phyloP scores from a whole-genome alignment of 2,113 vertebrate species.

The Saguinus midas region DNA sequence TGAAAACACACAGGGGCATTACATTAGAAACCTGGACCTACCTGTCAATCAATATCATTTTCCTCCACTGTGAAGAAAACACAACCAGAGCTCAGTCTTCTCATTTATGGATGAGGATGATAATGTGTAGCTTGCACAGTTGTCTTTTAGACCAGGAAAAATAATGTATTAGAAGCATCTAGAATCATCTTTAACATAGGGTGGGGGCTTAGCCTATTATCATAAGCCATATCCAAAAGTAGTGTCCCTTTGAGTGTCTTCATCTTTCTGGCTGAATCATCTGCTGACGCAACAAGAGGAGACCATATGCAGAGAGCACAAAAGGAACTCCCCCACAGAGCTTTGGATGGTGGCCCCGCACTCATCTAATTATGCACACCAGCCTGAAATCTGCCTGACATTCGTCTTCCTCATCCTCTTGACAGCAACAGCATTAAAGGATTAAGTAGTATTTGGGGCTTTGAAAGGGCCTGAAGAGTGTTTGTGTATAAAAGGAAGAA shows the following conservation, averaged over 20 bases:
- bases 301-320: not conserved
- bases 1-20: not conserved
- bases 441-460: not conserved
- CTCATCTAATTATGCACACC: not conserved
- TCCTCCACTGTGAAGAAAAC: not conserved
- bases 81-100: not conserved
- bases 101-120: not conserved
- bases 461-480: not conserved
- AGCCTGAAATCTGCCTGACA: not conserved
- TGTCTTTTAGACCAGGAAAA: not conserved
- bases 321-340: not conserved
- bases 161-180: not conserved
- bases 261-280: not conserved
- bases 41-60: not conserved
- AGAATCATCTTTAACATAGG: not conserved
- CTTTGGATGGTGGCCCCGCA: not conserved
- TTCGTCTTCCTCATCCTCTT: conserved; percentile 4
- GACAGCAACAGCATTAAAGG: not conserved
- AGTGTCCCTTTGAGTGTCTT: not conserved
- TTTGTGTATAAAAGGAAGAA: not conserved
- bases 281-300: not conserved
- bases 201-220: rapidly evolving
- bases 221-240: not conserved
- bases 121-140: not conserved
- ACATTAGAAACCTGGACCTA: not conserved